These are phyloP conservation scores for Pelecanus crispus DNA, from an alignment of 2,113 vertebrate genomes.

Conservation along the genomic window DNA sequence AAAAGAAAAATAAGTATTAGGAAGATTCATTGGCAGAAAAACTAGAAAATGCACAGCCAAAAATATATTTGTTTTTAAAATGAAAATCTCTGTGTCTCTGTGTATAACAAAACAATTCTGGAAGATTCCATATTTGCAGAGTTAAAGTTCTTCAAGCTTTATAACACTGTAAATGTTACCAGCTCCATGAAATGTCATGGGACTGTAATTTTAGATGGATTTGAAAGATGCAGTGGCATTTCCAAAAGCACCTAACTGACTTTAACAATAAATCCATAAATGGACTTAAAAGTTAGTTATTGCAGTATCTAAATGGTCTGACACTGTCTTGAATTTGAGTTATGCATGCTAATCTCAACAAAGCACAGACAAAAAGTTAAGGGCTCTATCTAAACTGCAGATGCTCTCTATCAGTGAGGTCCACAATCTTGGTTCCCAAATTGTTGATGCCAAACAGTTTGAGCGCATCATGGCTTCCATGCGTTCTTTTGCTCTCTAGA, in stretches of 20 bases:
- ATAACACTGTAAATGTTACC: slow-evolving; percentile 10
- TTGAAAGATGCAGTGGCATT: slow-evolving; percentile 23
- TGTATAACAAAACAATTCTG: background rate
- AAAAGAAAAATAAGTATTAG: background rate
- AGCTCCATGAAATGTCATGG: background rate
- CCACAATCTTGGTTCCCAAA: background rate
- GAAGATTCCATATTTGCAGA: background rate
- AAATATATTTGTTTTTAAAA: background rate
- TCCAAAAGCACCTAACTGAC: background rate
- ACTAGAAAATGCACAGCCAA: background rate
- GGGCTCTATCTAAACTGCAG: background rate
- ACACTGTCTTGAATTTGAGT: background rate
- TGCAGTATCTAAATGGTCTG: background rate
- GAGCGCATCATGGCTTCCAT: background rate
- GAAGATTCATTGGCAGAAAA: background rate
- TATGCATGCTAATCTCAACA: background rate
- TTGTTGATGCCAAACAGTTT: background rate
- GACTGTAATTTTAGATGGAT: slow-evolving; percentile 14
- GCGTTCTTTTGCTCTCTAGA: background rate
- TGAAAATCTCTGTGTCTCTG: background rate
- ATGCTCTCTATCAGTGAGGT: background rate
- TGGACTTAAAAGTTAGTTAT: background rate
- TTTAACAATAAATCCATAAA: slow-evolving; percentile 14
- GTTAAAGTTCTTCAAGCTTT: background rate
- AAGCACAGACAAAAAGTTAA: background rate